phyloP scores from a whole-genome alignment of 2,888 invertebrate species.

The Sepioteuthis lessoniana region DNA sequence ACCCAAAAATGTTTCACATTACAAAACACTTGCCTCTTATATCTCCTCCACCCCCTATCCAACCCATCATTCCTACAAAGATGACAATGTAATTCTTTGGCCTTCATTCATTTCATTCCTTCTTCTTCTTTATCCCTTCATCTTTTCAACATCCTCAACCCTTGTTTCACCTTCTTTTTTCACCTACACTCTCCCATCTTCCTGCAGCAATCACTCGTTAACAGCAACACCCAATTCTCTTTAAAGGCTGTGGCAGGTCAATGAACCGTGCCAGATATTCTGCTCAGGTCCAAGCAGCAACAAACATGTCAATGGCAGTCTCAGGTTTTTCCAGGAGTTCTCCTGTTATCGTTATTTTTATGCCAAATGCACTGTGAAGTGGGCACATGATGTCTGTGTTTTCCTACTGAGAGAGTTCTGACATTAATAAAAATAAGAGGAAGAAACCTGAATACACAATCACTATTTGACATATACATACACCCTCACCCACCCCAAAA shows the following conservation, averaged over 20 bases:
- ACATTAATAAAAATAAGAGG: neutral
- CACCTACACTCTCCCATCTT: no score
- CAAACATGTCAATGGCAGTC: neutral
- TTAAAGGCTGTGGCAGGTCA: constrained; percentile 2
- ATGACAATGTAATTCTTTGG: neutral
- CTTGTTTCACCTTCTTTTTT: no score
- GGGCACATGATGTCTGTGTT: neutral
- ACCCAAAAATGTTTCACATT: neutral
- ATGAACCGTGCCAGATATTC: neutral
- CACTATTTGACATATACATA: neutral
- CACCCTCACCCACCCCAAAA: no score
- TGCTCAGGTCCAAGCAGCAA: neutral
- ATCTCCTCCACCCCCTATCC: neutral
- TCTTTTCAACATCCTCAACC: no score
- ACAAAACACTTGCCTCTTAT: neutral
- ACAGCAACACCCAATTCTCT: neutral
- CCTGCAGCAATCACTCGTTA: no score
- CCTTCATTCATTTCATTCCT: neutral
- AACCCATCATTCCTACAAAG: neutral
- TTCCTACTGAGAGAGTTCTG: neutral
- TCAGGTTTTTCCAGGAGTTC: neutral
- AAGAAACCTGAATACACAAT: neutral
- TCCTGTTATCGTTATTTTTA: constrained; percentile 16
- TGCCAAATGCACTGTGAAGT: constrained; percentile 4
- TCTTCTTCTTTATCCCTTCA: neutral